phyloP scores from a whole-genome alignment of 2,797 vertebrate species.

The Phrynocephalus forsythii region DNA sequence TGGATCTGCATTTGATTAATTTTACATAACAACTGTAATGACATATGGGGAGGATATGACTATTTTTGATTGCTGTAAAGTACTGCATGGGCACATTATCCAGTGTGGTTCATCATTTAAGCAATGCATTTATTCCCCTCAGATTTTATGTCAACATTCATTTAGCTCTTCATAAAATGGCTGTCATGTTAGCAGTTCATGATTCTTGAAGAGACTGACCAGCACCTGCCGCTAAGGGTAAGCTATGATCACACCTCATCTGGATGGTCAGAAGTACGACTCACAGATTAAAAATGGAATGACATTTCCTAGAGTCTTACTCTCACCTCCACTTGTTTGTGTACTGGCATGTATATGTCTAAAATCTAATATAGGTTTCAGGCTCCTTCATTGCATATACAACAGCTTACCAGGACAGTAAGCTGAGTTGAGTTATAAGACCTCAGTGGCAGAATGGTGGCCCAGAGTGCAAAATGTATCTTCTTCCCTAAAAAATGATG shows the following conservation, averaged over 20 bases:
- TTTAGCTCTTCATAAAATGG: constrained; percentile 42
- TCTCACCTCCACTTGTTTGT: constrained; percentile 46
- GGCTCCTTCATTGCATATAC: constrained; percentile 39
- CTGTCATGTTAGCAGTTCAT: constrained; percentile 26
- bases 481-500: no score
- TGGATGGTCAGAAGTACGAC: constrained; percentile 40
- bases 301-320: constrained; percentile 38
- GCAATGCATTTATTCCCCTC: constrained; percentile 8
- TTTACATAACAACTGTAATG: constrained; percentile 63
- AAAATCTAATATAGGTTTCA: constrained; percentile 56
- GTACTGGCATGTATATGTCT: constrained; percentile 33
- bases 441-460: no score
- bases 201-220: constrained; percentile 30
- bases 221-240: constrained; percentile 39
- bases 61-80: constrained; percentile 20
- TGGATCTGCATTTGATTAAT: constrained; percentile 69
- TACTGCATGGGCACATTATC: constrained; percentile 9
- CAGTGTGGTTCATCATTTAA: constrained; percentile 8
- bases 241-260: constrained; percentile 20
- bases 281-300: constrained; percentile 41
- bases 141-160: constrained; percentile 36
- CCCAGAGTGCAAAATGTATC: no score
- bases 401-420: constrained; percentile 52
- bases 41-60: constrained; percentile 30
- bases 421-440: no score